These are phyloP conservation scores for Chouioia cunea DNA, from an alignment of 2,888 invertebrate genomes.

Conservation along the genomic window DNA sequence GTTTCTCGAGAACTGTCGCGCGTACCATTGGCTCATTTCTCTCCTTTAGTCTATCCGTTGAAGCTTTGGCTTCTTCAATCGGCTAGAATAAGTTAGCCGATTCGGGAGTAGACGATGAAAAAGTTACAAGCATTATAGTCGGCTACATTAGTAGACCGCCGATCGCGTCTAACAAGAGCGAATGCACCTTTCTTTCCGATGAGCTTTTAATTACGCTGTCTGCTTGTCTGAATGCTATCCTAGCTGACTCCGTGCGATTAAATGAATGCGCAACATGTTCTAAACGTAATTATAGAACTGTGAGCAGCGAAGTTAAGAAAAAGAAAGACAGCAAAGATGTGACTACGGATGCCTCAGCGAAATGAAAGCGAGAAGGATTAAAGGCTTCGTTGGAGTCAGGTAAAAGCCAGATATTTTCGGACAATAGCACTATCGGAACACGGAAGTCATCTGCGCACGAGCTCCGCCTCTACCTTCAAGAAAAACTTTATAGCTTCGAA, in stretches of 20 bases:
- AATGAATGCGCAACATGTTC: conserved; percentile 55
- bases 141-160: no score
- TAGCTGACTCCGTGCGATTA: background rate
- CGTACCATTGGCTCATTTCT: background rate
- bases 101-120: no score
- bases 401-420: no score
- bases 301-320: conserved; percentile 45
- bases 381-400: no score
- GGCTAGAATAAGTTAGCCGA: no score
- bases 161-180: conserved; percentile 30
- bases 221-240: conserved; percentile 61
- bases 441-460: no score
- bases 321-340: conserved; percentile 40
- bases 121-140: no score
- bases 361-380: conserved; percentile 25
- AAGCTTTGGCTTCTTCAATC: no score
- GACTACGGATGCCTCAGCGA: background rate
- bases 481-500: no score
- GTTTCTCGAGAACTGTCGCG: background rate
- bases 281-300: conserved; percentile 65
- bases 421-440: no score
- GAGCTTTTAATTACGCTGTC: conserved; percentile 66
- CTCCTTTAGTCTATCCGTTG: no score
- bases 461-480: no score
- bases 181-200: conserved; percentile 52